Evolutionary conservation across 2,797 vertebrate genomes (phyloP), one percentile per base, ranked within the genome.

Genomic region (Ctenochaetus hawaiiensis): DNA sequence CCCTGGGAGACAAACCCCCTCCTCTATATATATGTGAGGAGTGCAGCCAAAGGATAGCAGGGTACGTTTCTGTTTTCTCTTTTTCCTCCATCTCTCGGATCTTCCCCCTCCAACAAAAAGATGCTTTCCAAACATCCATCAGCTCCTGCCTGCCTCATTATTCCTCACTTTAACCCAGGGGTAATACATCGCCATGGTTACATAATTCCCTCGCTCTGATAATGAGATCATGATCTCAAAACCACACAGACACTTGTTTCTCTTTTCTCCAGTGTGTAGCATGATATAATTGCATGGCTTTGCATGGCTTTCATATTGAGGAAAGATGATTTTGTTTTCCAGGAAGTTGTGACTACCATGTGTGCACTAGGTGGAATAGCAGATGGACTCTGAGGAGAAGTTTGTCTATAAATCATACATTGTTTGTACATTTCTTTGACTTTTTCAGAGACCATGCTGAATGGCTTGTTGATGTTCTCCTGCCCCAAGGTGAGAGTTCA

Each of bases 21-120:
- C 98, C 98, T 14, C 89, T 99, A 23, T 99, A 99, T 82, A 97
- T 99, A 82, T 99, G 98, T 83, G 98, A 99, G 91, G 98, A 99
- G 92, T 99, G 98, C 94, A 99, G 98, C 91, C 97, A 99, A 91
- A 96, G 97, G 92, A 99, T 99, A 85, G 96, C 98, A 68, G 97
- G 98, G 98, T 99, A 95, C 56, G 97, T 93, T 84, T 86, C 72
- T 81, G 70, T 87, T 89, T 82, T 54, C 64, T 45, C 48, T 80
- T 18, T 59, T 49, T 61, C 41, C 49, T 73, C 47, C 68, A 44
- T 34, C 51, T 26, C 51, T 45, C 2, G 5, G 57, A 45, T 64
- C 43, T 45, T 75, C 48, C 79, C 37, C 62, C 58, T 82, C 59
- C 49, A 60, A 78, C 45, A 82, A 54, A 63, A 66, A 76, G 56